A percentile compares a stretch with the other conserved stretches of the same genome.
Evolutionary conservation across 2,113 vertebrate species (phyloP).

Genomic region (Sturnus vulgaris): DNA sequence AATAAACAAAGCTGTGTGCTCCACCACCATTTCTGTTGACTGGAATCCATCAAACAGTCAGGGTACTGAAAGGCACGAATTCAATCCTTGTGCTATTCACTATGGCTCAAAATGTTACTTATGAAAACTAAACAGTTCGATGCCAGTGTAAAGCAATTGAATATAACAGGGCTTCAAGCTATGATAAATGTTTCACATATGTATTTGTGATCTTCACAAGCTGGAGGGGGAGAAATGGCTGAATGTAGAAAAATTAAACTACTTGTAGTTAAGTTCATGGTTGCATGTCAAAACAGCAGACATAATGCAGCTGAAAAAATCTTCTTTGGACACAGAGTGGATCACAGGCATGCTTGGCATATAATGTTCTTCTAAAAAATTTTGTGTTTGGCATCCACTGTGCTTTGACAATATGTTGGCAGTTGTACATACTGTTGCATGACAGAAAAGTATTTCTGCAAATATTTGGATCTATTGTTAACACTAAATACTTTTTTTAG

Average conservation of each 20-base stretch:
- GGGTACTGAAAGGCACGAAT: constrained; percentile 46
- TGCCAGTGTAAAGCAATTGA: background rate
- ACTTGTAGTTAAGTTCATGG: background rate
- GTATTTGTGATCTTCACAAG: background rate
- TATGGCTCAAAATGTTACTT: constrained; percentile 21
- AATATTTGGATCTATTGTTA: background rate
- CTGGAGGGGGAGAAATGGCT: background rate
- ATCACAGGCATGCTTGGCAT: background rate
- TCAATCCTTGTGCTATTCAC: constrained; percentile 22
- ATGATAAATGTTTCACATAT: constrained; percentile 26
- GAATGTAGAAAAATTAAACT: background rate
- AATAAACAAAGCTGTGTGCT: constrained; percentile 38
- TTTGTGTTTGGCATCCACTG: background rate
- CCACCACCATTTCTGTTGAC: constrained; percentile 8
- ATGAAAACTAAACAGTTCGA: background rate
- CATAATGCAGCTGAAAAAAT: background rate
- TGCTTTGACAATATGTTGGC: background rate
- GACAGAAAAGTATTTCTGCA: constrained; percentile 36
- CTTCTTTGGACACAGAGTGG: background rate
- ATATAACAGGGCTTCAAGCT: background rate
- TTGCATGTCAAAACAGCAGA: constrained; percentile 17
- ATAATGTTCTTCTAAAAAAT: background rate
- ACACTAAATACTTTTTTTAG: background rate
- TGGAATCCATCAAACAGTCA: background rate
- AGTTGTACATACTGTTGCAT: background rate